Percentiles rank a stretch among this genome's conserved stretches.
Evolutionary conservation across 2,797 vertebrate genomes (phyloP).

Genomic region (Rallus crepitans): DNA sequence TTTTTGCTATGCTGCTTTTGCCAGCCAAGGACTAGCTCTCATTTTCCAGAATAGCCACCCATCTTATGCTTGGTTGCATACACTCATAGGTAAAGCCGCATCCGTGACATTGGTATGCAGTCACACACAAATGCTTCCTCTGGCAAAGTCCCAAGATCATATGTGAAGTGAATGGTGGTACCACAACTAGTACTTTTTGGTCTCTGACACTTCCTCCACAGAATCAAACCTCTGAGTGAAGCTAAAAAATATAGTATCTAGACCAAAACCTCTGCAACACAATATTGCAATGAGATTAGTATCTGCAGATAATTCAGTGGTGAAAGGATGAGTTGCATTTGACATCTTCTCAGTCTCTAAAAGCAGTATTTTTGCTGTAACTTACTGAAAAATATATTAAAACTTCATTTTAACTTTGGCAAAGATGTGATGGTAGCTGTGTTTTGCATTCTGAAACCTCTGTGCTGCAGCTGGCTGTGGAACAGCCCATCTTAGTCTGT

Average conservation of each 20-base stretch:
- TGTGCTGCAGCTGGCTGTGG: neutral
- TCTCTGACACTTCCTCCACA: neutral
- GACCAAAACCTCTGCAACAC: neutral
- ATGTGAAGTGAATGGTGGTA: neutral
- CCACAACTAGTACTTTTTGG: neutral
- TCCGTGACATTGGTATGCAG: neutral
- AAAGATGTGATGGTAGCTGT: neutral
- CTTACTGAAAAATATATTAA: neutral
- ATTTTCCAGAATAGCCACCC: neutral
- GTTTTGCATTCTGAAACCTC: neutral
- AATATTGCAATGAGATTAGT: neutral
- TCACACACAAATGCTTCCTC: neutral
- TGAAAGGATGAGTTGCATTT: neutral
- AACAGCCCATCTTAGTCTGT: neutral
- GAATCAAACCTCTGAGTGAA: neutral
- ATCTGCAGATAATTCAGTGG: neutral
- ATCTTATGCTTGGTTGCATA: neutral
- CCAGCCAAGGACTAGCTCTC: neutral
- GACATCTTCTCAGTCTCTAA: neutral
- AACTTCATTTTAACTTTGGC: neutral
- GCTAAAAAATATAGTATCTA: neutral
- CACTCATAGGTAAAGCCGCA: neutral
- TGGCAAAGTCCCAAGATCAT: neutral
- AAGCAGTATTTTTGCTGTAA: slow-evolving; percentile 5
- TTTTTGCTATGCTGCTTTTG: neutral